phyloP scores from a whole-genome alignment of 2,888 invertebrate genomes.

The Hydraecia micacea region DNA sequence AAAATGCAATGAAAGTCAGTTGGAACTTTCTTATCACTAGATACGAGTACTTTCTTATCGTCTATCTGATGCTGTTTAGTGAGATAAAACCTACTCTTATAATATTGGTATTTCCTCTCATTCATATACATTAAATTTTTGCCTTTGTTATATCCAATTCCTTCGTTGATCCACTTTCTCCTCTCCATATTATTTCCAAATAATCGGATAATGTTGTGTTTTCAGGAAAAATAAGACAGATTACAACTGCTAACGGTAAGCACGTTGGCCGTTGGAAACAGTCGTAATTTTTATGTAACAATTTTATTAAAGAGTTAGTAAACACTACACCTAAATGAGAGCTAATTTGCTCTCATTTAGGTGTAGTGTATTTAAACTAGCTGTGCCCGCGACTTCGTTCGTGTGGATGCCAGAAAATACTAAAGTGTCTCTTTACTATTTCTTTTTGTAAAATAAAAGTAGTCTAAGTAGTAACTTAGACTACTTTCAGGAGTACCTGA shows the following conservation, averaged over 20 bases:
- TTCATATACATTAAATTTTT: not conserved
- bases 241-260: not conserved
- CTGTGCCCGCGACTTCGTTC: too few species aligned
- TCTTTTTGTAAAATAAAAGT: too few species aligned
- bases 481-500: too few species aligned
- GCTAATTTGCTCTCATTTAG: too few species aligned
- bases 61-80: conserved; percentile 18
- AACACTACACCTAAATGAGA: not conserved
- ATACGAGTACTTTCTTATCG: conserved; percentile 22
- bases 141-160: not conserved
- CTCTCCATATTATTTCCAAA: not conserved
- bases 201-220: not conserved
- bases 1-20: conserved; percentile 19
- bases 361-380: too few species aligned
- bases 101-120: not conserved
- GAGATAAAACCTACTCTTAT: conserved; percentile 3
- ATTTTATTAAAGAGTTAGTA: too few species aligned
- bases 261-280: not conserved
- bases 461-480: too few species aligned
- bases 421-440: too few species aligned
- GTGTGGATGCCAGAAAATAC: too few species aligned
- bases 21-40: conserved; percentile 17
- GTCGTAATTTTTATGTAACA: too few species aligned
- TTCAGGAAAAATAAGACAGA: not conserved
- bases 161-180: not conserved